Evolutionary conservation across 2,888 invertebrate genomes (phyloP).

Genomic region (Coelinius sp.): DNA sequence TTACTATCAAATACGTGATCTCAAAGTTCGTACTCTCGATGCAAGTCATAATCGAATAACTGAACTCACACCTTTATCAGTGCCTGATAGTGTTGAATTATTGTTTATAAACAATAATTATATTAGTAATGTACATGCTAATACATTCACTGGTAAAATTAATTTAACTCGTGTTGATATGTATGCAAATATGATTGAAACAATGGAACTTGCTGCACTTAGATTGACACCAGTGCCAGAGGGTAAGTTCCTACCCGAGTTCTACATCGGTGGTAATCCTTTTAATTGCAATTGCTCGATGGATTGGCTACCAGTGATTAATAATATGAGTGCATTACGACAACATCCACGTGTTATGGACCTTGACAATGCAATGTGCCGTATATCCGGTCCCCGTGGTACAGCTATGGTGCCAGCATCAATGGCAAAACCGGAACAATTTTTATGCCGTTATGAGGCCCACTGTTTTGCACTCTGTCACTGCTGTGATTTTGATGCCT

Average conservation of each 20-base stretch:
- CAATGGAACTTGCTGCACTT: constrained; percentile 85
- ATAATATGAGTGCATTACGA: constrained; percentile 85
- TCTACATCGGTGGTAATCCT: constrained; percentile 93
- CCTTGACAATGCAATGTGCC: constrained; percentile 89
- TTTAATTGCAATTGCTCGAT: constrained; percentile 95
- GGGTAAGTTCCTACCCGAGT: constrained; percentile 85
- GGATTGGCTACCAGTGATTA: constrained; percentile 94
- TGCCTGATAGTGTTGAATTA: constrained; percentile 90
- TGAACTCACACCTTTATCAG: constrained; percentile 86
- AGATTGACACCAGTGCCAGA: constrained; percentile 82
- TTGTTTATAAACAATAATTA: constrained; percentile 92
- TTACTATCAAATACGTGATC: constrained; percentile 83
- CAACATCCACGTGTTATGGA: constrained; percentile 93
- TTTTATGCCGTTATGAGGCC: constrained; percentile 91
- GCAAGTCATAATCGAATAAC: constrained; percentile 91
- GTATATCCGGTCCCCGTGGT: constrained; percentile 87
- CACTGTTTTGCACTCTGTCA: constrained; percentile 96
- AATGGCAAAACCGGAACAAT: constrained; percentile 85
- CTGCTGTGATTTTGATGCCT: constrained; percentile 96
- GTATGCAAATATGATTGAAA: constrained; percentile 89
- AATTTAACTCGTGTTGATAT: constrained; percentile 90
- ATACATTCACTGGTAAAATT: constrained; percentile 88
- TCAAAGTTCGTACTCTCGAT: constrained; percentile 84
- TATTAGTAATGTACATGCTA: constrained; percentile 84
- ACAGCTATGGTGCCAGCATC: constrained; percentile 84